Evolutionary conservation across 2,888 invertebrate species (phyloP).

Genomic region (Coenonympha arcania): DNA sequence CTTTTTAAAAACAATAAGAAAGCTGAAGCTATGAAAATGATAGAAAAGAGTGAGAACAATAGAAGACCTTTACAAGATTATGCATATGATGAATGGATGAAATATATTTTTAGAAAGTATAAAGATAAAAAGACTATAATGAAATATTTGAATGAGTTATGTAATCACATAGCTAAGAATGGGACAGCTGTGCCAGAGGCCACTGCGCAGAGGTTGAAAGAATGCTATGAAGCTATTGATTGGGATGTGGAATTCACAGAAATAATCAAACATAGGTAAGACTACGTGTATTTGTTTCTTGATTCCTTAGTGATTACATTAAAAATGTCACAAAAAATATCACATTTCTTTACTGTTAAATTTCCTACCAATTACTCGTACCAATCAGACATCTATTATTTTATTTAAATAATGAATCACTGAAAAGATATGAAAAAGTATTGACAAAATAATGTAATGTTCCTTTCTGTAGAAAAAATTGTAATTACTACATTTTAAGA

Average conservation of each 20-base stretch:
- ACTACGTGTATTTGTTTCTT: no score
- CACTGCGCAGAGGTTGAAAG: slow-evolving; percentile 45
- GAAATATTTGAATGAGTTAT: slow-evolving; percentile 72
- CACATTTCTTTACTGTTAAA: no score
- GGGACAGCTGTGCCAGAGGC: slow-evolving; percentile 45
- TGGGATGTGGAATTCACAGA: slow-evolving; percentile 49
- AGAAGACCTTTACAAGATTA: slow-evolving; percentile 57
- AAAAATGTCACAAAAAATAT: no score
- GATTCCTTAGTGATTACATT: no score
- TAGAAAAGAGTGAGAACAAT: slow-evolving; percentile 70
- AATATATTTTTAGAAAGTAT: slow-evolving; percentile 57
- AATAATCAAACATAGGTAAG: slow-evolving; percentile 51
- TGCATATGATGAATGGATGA: slow-evolving; percentile 72
- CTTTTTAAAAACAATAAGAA: slow-evolving; percentile 75
- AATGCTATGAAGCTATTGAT: slow-evolving; percentile 41
- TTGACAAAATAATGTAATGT: no score
- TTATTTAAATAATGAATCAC: no score
- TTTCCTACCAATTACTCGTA: no score
- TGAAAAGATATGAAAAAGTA: no score
- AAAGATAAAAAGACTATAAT: slow-evolving; percentile 46
- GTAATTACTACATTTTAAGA: no score
- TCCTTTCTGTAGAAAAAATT: no score
- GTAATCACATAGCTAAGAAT: slow-evolving; percentile 69
- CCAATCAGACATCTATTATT: no score
- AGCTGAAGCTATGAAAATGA: slow-evolving; percentile 74